Percentiles rank a stretch among this genome's conserved stretches.
Conservation (phyloP, 2,797 vertebrate species). For the Bradypodion pumilum region DNA sequence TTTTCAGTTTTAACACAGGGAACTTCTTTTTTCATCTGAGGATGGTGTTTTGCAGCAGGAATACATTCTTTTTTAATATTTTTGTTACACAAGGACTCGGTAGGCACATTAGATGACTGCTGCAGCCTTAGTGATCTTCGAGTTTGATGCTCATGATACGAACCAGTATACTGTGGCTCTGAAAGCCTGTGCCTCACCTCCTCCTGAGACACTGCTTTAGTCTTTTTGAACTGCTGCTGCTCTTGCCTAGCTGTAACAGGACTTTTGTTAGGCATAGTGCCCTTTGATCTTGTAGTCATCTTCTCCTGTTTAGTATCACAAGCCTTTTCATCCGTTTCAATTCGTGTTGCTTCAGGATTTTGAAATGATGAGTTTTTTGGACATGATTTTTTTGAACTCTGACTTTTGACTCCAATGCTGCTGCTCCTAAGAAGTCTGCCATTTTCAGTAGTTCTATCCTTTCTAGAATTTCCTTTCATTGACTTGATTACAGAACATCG, state of each 20-base stretch:
- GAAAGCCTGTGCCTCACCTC: slow-evolving; percentile 55
- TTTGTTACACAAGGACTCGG: slow-evolving; percentile 71
- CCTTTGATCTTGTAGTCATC: slow-evolving; percentile 70
- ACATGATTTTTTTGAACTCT: slow-evolving; percentile 51
- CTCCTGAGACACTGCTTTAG: slow-evolving; percentile 64
- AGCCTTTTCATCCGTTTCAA: slow-evolving; percentile 53
- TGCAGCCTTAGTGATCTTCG: slow-evolving; percentile 75
- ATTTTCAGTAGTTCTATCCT: slow-evolving; percentile 50
- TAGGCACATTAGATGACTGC: slow-evolving; percentile 63
- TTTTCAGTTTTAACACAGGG: slow-evolving; percentile 50
- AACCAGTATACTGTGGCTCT: slow-evolving; percentile 49
- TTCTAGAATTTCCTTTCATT: slow-evolving; percentile 56
- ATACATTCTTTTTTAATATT: slow-evolving; percentile 64
- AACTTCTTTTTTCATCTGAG: slow-evolving; percentile 52
- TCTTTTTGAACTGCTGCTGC: slow-evolving; percentile 63
- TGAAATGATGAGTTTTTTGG: slow-evolving; percentile 46
- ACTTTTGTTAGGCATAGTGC: slow-evolving; percentile 46
- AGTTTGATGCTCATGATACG: slow-evolving; percentile 49
- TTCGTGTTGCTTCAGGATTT: slow-evolving; percentile 48
- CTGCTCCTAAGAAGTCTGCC: slow-evolving; percentile 37
- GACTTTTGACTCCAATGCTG: slow-evolving; percentile 45
- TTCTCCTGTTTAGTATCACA: slow-evolving; percentile 58
- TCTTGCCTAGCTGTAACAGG: slow-evolving; percentile 52
- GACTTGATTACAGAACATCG: slow-evolving; percentile 48
- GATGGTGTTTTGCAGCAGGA: slow-evolving; percentile 61